These are phyloP conservation scores for Crotalus helleri DNA, from an alignment of 2,113 vertebrate genomes.

Conservation along the genomic window DNA sequence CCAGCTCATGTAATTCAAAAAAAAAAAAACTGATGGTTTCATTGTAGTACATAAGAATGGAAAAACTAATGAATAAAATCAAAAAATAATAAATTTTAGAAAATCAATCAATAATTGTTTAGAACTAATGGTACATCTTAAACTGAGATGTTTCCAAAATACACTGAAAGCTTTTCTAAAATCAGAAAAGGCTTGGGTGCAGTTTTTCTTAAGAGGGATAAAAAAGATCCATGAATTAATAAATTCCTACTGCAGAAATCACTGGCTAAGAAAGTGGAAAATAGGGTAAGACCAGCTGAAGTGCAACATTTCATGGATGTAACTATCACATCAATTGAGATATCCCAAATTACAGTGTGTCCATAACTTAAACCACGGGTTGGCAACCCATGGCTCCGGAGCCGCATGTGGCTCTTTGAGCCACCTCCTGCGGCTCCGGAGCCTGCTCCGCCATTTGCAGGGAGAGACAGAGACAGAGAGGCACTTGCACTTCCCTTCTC, in stretches of 20 bases:
- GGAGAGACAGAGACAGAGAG: too few species aligned
- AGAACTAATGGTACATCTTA: not conserved
- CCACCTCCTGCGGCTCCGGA: too few species aligned
- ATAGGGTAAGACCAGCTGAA: not conserved
- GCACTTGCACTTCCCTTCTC: too few species aligned
- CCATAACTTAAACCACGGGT: not conserved
- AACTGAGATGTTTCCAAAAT: conserved; percentile 7
- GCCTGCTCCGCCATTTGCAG: too few species aligned
- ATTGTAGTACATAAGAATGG: conserved; percentile 53
- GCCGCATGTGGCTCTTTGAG: too few species aligned
- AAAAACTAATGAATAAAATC: conserved; percentile 21
- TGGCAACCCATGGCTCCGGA: too few species aligned
- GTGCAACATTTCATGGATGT: conserved; percentile 13
- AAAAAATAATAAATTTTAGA: conserved; percentile 34
- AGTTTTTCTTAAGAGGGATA: not conserved
- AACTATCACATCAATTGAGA: not conserved
- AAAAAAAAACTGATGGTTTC: conserved; percentile 42
- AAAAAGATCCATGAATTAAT: not conserved
- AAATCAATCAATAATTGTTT: not conserved
- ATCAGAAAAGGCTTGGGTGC: conserved; percentile 6
- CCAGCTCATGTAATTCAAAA: not conserved
- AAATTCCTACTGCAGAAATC: not conserved
- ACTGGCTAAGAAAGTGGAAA: not conserved
- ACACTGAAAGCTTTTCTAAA: not conserved
- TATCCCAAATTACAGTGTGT: not conserved